Evolutionary conservation across 92 coral and sea anemone genomes (phyloP), one percentile per base, ranked within the genome.

Genomic region (Ricordea florida): DNA sequence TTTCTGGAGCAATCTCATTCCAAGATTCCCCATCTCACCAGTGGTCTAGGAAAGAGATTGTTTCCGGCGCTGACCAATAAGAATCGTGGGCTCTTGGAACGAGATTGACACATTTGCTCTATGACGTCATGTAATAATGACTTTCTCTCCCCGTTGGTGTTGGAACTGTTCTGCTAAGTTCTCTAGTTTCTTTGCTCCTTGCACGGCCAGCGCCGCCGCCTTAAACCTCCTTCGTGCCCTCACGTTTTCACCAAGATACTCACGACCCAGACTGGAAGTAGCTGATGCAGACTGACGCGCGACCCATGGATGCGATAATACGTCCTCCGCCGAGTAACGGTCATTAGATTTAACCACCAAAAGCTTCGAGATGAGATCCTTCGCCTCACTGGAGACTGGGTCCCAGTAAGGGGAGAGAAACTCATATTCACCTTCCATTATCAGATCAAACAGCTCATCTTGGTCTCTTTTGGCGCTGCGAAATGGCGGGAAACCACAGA

Each of bases 401-500:
- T 96, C 99, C 99, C 99, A 96, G 57, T 96, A 96, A 0, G 99
- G 99, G 3, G 99, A 85, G 14, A 96, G 87, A 38, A 96, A 96
- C 59, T 92, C 99, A 61, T 61, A 96, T 22, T 92, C 87, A 10
- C 99, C 99, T 0, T 89, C 93, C 42, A 85, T 80, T 21, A 96
- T 96, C 61, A 92, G 66, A 52, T 96, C 97, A 44, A 96, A 96
- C 25, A 96, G 82, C 51, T 96, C 99, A 28, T 96, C 99, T 59
- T 96, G 99, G 74, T 96, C 99, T 27, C 93, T 91, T 31, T 86
- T 89, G 51, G 97, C 88, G 76, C 99, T 96, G 16, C 97, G 99
- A 62, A 96, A 96, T 11, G 99, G 99, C 76, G 99, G 99, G 80
- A 96, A 96, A 32, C 99, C 99, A 43, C 99, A 96, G 23, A 96